phyloP scores from a whole-genome alignment of 1,140 invertebrate species.

The Ephestia elutella region DNA sequence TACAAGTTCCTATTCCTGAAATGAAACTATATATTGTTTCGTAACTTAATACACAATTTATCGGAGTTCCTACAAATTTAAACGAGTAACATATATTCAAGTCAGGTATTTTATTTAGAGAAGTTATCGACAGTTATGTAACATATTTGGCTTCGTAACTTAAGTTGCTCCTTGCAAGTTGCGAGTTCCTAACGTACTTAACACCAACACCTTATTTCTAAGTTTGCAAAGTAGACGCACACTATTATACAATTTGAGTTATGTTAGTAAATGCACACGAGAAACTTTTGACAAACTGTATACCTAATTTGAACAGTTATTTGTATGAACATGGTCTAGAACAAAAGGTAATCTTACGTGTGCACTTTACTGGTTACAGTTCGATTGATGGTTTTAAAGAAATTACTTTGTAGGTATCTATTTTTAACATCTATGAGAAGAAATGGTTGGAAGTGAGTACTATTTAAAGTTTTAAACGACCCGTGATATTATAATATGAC shows the following conservation, averaged over 20 bases:
- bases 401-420: too few species aligned
- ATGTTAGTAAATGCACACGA: not conserved
- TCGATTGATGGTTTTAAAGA: too few species aligned
- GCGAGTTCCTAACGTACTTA: not conserved
- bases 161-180: not conserved
- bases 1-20: too few species aligned
- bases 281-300: conserved; percentile 1
- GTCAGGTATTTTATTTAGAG: conserved; percentile 1
- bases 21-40: too few species aligned
- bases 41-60: too few species aligned
- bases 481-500: too few species aligned
- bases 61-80: not conserved
- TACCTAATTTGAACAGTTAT: not conserved
- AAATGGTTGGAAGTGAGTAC: too few species aligned
- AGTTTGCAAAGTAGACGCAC: not conserved
- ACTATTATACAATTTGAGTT: not conserved
- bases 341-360: not conserved
- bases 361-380: too few species aligned
- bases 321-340: not conserved
- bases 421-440: too few species aligned
- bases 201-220: not conserved
- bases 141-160: conserved; percentile 1
- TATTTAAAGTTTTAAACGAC: too few species aligned
- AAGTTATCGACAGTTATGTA: not conserved
- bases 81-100: not conserved